A percentile compares a stretch with the other conserved stretches of the same genome.
Conservation (phyloP, 2,888 invertebrate species). For the Aspidapion aeneum region DNA sequence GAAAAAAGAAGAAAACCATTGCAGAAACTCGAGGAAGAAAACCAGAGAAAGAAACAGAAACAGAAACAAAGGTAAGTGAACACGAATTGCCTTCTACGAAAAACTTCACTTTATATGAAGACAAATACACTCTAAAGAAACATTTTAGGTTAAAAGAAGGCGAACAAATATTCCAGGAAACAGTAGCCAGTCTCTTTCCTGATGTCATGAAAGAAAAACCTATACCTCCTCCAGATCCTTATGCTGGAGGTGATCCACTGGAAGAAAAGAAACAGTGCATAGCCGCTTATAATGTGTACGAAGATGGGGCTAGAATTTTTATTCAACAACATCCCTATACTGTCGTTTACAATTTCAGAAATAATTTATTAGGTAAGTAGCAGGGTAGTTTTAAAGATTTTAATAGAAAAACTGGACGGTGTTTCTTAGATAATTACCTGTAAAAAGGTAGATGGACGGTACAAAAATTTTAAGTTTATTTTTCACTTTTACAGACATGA, state of each 20-base stretch:
- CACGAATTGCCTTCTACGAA: too few relatives aligned
- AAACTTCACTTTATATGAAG: too few relatives aligned
- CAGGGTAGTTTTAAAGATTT: too few relatives aligned
- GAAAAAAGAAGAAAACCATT: slow-evolving; percentile 60
- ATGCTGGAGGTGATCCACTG: slow-evolving; percentile 25
- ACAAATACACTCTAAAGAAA: too few relatives aligned
- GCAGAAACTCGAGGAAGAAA: slow-evolving; percentile 56
- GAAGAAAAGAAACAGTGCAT: slow-evolving; percentile 41
- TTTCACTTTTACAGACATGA: background rate
- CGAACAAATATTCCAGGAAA: slow-evolving; percentile 62
- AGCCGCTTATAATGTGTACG: slow-evolving; percentile 45
- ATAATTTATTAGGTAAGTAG: background rate
- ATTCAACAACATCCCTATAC: slow-evolving; percentile 49
- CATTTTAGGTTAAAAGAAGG: slow-evolving; percentile 51
- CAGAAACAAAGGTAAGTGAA: slow-evolving; percentile 49
- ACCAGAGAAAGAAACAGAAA: slow-evolving; percentile 55
- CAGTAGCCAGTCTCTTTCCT: slow-evolving; percentile 59
- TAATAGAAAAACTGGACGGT: too few relatives aligned
- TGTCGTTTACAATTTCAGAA: background rate
- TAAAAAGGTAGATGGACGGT: too few relatives aligned
- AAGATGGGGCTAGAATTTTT: slow-evolving; percentile 42
- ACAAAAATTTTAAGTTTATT: too few relatives aligned
- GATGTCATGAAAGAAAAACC: slow-evolving; percentile 54
- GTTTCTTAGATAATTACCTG: too few relatives aligned
- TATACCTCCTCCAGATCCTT: slow-evolving; percentile 46